Evolutionary conservation across 2,888 invertebrate genomes (phyloP), one percentile per base, ranked within the genome.

Genomic region (Oligia fasciuncula): DNA sequence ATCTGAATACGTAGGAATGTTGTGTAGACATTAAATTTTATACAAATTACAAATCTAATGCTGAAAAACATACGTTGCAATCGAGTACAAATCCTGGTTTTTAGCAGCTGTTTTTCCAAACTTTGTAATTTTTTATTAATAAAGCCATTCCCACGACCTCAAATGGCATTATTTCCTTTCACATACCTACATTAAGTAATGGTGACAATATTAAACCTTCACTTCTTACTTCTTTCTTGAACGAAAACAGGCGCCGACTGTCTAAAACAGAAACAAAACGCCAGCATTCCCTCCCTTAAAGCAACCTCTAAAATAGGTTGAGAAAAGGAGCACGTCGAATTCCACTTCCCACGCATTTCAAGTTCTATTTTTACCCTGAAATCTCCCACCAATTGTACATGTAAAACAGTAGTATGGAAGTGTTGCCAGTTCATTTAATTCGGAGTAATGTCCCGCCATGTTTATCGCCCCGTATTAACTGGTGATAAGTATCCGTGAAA

Each of bases 361-460:
- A 72, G 60, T 73, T 51, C 43, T 51, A 83, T 68, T 80, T 83
- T 71, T 71, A 71, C 0, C 43, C 23, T 49, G 29, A 63, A 83
- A 83, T 76, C n/a, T 67, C 60, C n/a, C 35, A 73, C 43, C 54
- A 65, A 74, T 73, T 49, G n/a, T 29, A 74, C 84, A 62, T 76
- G 76, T 76, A 74, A 76, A 84, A 81, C 79, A 75, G 79, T 72
- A 49, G 81, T 51, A 69, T 74, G 74, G 23, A 79, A 84, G 68
- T 87, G 67, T 88, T 85, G 87, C 88, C 88, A 90, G 90, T 91
- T 93, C 93, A 93, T 94, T 94, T 93, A 94, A 94, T 91, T 88
- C 88, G 91, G 92, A 92, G 93, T 94, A 93, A 94, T 92, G 93
- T 77, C 79, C 79, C 75, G 89, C 88, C 88, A 90, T 92, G 91